Base-by-base conservation (phyloP, 2,797 vertebrate species). In the Galagoides demidoff region DNA sequence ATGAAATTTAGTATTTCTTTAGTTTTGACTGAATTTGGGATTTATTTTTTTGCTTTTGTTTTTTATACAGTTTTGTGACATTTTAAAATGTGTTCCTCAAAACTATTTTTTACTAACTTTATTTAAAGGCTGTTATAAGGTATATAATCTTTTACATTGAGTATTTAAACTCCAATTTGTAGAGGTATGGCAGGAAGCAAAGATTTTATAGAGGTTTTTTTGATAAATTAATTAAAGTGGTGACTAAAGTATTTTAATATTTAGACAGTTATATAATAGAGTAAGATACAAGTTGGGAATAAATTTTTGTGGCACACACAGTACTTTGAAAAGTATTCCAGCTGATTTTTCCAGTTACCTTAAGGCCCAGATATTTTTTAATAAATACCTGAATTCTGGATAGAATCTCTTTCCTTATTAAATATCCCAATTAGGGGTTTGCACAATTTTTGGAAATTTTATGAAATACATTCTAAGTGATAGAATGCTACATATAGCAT, bases 211-310 rank as follows among this genome's bases (percentile, higher is more conserved):
- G 59, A 78, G 91, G 81, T 12, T 8, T 71, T 78, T 87, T 84
- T 52, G 78, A 81, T 27, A 73, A 77, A 71, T 52, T 89, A 84
- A 29, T 25, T 34, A 45, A 85, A 37, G 3, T 83, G 39, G 16
- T 70, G 71, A n/a, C 57, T 70, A 90, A 90, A 79, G 3, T 52
- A 92, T 78, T 88, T 93, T 74, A 90, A 68, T 87, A 90, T 77
- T 92, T 71, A 83, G 61, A 55, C 63, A 92, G 31, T 59, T 37
- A 16, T 37, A 45, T 83, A 61, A 45, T 59, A 84, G 3, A 79
- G 17, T 85, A 93, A 87, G 39, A 59, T 59, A 45, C 37, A 90
- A 59, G 27, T 25, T 85, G 55, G 73, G 55, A 49, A n/a, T 84
- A 63, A 52, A 29, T 34, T 87, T 93, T 77, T 83, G 61, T 71